Evolutionary conservation across 2,888 invertebrate species (phyloP), one percentile per base, ranked within the genome.

Genomic region (Pharmacophagus antenor): DNA sequence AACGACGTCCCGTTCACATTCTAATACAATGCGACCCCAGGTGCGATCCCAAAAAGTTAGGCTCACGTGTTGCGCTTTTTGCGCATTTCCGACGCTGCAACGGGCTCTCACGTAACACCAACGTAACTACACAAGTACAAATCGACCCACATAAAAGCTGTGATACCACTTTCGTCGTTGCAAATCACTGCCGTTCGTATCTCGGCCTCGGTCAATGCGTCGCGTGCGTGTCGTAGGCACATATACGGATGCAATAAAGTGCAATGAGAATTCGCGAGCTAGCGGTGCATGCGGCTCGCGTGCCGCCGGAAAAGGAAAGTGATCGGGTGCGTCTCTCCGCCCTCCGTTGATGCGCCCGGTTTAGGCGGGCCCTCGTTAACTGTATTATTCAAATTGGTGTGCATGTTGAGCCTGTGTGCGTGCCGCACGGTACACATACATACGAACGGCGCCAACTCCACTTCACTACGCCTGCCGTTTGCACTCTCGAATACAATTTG

Each of bases 141-240:
- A 84, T 84, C 82, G 88, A 83, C 87, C 88, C 71, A 88, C 87
- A 86, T 88, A 86, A 89, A 89, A 88, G 88, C 79, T 84, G 89
- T 82, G 85, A 82, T 87, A 86, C 89, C 89, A 90, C 89, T 90
- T 90, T 90, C 89, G 84, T 79, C 85, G 86, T 88, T 83, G 88
- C 88, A 89, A 89, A 89, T 88, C 89, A 88, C 82, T 77, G 83
- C 78, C 80, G 80, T 74, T 72, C 77, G 82, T 83, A 85, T 85
- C 89, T 86, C 88, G 85, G 86, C 86, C 88, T 89, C 89, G 89
- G 89, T 88, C 88, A 88, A 82, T 84, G 86, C 82, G 83, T 86
- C 82, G 86, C 83, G 85, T 85, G 87, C 82, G 82, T 84, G 87
- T 82, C 80, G 88, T 85, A 84, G 87, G 84, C 85, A 85, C 88